Evolutionary conservation across 1,140 invertebrate species (phyloP).

Genomic region (Aphis craccivora): DNA sequence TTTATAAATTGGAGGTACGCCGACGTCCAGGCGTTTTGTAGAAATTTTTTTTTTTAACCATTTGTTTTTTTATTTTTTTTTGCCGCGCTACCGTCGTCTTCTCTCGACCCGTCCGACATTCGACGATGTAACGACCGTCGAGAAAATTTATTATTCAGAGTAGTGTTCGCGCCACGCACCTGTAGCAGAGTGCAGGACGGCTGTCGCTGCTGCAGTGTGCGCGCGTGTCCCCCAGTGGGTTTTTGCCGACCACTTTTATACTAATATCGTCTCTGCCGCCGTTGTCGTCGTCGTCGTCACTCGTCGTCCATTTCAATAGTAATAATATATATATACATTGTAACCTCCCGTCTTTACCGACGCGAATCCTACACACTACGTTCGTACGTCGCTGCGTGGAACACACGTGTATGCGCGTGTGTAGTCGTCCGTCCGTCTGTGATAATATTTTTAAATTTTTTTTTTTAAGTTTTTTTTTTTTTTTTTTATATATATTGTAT

Average conservation of each 20-base stretch:
- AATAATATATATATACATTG: neutral
- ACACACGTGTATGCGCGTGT: constrained; percentile 1
- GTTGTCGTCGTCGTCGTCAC: neutral
- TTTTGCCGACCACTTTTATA: neutral
- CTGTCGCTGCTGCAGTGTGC: neutral
- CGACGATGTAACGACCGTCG: neutral
- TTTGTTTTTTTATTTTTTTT: neutral
- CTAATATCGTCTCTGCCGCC: neutral
- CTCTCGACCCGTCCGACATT: neutral
- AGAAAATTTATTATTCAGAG: neutral
- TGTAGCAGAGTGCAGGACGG: neutral
- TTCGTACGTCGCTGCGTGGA: neutral
- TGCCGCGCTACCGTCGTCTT: too few species aligned
- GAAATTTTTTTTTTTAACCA: neutral
- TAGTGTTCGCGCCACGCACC: neutral
- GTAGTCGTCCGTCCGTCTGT: neutral
- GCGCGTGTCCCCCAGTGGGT: neutral
- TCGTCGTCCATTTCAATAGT: neutral
- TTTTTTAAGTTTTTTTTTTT: neutral
- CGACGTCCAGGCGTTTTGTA: neutral
- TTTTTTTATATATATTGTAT: too few species aligned
- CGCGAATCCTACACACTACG: neutral
- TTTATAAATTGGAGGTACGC: too few species aligned
- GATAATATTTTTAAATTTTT: neutral
- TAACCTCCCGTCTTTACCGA: neutral